Percentiles rank a stretch among this genome's conserved stretches.
These are phyloP conservation scores for Crossocerus cetratus DNA, from an alignment of 2,888 invertebrate genomes.

Conservation along the genomic window DNA sequence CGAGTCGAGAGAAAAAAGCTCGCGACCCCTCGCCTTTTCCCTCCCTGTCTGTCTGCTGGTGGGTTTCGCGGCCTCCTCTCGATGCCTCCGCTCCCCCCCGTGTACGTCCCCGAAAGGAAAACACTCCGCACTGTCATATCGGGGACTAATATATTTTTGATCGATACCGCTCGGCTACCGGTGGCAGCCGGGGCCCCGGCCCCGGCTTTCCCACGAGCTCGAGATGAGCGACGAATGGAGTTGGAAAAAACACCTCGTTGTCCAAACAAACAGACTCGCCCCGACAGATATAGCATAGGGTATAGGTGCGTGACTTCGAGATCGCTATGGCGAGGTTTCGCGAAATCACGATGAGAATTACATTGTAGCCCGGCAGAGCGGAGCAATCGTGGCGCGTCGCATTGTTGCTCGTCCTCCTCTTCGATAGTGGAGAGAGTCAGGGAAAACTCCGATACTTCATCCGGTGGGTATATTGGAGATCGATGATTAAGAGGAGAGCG, in stretches of 20 bases:
- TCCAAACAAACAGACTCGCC: conserved; percentile 76
- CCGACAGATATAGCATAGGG: no score
- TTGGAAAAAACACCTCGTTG: conserved; percentile 71
- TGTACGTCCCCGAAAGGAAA: conserved; percentile 61
- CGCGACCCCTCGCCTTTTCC: conserved; percentile 13
- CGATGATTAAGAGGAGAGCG: not conserved
- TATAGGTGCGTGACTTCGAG: conserved; percentile 66
- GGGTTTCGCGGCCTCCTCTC: conserved; percentile 16
- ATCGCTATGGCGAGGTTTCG: conserved; percentile 46
- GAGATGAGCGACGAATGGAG: conserved; percentile 33
- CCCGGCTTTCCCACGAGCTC: conserved; percentile 71
- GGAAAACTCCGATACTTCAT: not conserved
- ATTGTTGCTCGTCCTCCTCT: not conserved
- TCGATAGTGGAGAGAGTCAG: not conserved
- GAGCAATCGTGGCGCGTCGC: no score
- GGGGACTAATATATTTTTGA: conserved; percentile 77
- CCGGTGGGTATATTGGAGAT: not conserved
- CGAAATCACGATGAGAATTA: conserved; percentile 43
- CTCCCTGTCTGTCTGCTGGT: conserved; percentile 41
- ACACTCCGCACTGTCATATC: conserved; percentile 76
- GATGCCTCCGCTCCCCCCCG: conserved; percentile 50
- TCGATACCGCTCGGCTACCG: conserved; percentile 66
- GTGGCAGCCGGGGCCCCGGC: conserved; percentile 61
- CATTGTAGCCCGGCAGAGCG: not conserved
- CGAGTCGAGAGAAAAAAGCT: conserved; percentile 50